Evolutionary conservation across 2,888 invertebrate species (phyloP), one percentile per base, ranked within the genome.

Genomic region (Epiblema foenella): DNA sequence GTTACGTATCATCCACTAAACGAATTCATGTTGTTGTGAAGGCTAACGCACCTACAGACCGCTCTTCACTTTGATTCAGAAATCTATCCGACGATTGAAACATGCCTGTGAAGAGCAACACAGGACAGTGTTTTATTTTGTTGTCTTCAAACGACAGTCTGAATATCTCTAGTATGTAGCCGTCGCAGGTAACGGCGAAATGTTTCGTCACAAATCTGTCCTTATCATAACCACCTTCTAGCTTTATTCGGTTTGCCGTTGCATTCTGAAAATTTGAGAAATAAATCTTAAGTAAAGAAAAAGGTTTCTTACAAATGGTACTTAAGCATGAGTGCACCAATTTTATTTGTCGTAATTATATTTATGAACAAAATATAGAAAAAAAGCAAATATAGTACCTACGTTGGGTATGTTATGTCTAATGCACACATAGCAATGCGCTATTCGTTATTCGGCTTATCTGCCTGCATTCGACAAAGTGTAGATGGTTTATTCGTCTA

Each of bases 61-160:
- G 33, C 0, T 29, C n/a, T 15, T 12, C 12, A 2, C 62, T 64
- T 17, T 64, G 69, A 0, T 24, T 15, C 7, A 69, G 37, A 39
- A 69, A 69, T 58, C 39, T 57, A 51, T 69, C 69, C 3, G 69
- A 69, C 18, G 69, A 69, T 29, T 69, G 69, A 17, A 39, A 64
- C 63, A 69, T 20, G 8, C 69, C 69, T 11, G 58, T 57, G 12
- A 64, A 39, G 11, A 69, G 37, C n/a, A 69, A 20, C 37, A 69
- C 69, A 1, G 69, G 60, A 39, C 51, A 51, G 4, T 10, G 8
- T 60, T 60, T 46, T 37, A 9, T 37, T 11, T 46, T 57, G 1
- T 18, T 46, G 11, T 39, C n/a, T 18, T 58, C 29, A 11, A 15
- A 51, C 15, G 12, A 51, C 29, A 69, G 12, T 18, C 64, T 51